Conservation (phyloP, 2,113 vertebrate species). For the Camelus bactrianus region DNA sequence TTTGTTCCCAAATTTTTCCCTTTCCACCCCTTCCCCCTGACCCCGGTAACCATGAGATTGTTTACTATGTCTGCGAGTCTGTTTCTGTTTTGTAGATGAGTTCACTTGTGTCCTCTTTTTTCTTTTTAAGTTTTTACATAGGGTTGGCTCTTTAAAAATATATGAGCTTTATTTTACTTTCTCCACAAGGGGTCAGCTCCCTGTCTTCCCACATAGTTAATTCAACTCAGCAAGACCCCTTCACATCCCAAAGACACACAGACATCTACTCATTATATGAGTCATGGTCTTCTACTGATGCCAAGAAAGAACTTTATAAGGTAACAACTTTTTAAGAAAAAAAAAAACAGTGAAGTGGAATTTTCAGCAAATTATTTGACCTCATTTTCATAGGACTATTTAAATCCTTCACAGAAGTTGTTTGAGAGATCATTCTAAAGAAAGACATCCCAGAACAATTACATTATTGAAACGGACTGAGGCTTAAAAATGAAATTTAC, state of each 20-base stretch:
- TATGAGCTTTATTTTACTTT: neutral
- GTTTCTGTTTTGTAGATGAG: too few relatives aligned
- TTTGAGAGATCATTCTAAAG: conserved; percentile 64
- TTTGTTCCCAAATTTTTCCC: too few relatives aligned
- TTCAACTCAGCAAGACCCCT: neutral
- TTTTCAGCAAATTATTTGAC: conserved; percentile 74
- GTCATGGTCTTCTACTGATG: conserved; percentile 62
- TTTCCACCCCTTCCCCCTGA: too few relatives aligned
- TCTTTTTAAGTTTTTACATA: neutral
- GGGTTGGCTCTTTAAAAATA: neutral
- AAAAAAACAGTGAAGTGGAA: conserved; percentile 53
- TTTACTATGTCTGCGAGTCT: too few relatives aligned
- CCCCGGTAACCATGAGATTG: too few relatives aligned
- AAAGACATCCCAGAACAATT: conserved; percentile 56
- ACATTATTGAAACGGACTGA: conserved; percentile 58
- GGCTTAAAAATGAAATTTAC: conserved; percentile 56
- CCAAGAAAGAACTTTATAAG: conserved; percentile 69
- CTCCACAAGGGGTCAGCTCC: neutral
- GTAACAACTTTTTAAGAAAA: conserved; percentile 49
- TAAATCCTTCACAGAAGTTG: conserved; percentile 59
- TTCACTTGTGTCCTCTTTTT: too few relatives aligned
- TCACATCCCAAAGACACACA: conserved; percentile 22
- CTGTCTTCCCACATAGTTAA: neutral
- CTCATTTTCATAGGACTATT: conserved; percentile 67
- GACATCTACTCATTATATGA: conserved; percentile 52